Base-by-base conservation (phyloP, 2,888 invertebrate species). In the Ectemnius lituratus region DNA sequence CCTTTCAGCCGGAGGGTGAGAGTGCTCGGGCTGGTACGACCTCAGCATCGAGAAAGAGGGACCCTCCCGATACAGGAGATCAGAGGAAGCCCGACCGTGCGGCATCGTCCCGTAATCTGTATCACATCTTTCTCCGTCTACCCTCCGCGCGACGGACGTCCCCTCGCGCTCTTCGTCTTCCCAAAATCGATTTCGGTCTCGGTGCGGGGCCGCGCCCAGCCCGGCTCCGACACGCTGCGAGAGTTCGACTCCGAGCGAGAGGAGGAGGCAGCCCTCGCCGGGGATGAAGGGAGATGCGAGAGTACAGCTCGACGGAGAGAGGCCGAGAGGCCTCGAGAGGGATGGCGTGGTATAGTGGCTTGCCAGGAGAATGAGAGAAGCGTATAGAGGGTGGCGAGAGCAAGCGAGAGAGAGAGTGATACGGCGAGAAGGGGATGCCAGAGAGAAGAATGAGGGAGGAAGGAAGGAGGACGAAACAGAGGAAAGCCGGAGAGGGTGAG, bases 131-230 rank as follows among this genome's bases (percentile, higher is more conserved):
- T 84, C 85, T 84, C 81, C 79, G 67, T 82, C 37, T 37, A 8
- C 8, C 37, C 37, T 73, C 66, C 52, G 52, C 59, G 57, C 62
- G 62, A 66, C 67, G 70, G 62, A 66, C 73, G 61, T 66, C 74
- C 75, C 73, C 64, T 75, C 69, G 67, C 23, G 67, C 74, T 79
- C 80, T 75, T 79, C 84, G 82, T 87, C 89, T 89, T 88, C 80
- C 88, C 88, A 88, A 89, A 89, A 89, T 89, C 89, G 89, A 89
- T 89, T 88, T 88, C 80, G 86, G 87, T 84, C 85, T 81, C 74
- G 20, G 74, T 62, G 80, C 82, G 84, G 86, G 88, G 85, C 89
- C 89, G 88, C 89, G 88, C 89, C 89, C 89, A 88, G 85, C 84
- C 76, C 83, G 76, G 52, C 52, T 52, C 52, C n/a, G 16, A 52